Base-by-base conservation (phyloP, 1,140 invertebrate genomes). In the Magallana ariakensis region DNA sequence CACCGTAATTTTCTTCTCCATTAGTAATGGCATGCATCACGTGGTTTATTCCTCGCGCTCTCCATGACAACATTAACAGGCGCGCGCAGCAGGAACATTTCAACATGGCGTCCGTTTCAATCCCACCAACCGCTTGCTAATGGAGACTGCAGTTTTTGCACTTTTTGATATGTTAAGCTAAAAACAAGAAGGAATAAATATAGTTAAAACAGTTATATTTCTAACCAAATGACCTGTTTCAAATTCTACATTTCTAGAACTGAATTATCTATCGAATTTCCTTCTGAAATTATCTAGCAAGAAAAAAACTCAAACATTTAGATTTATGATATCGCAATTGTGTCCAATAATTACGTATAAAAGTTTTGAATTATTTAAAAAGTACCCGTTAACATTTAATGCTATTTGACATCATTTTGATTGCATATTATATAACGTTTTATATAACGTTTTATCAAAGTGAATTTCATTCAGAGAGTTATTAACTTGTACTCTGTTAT, bases 1-100 rank as follows among this genome's bases (percentile, higher is more conserved):
- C 66, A 75, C 8, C 66, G 22, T 33, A 75, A 75, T 75, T 75
- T 75, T 75, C 66, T 75, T 75, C 66, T 26, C 66, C 66, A 75
- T 75, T 75, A 75, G 66, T 75, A 26, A 75, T 11, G 66, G 66
- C 22, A 75, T 26, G 66, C 66, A 22, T 75, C 66, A 75, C 66
- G 66, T 75, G 66, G 66, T 75, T 13, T 13, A 11, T 26, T 19
- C 26, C 66, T 75, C 66, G 10, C 22, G 26, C 66, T 75, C 66
- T 75, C 66, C 66, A 75, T 75, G 66, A 75, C 66, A 75, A 75
- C 66, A 75, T 26, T 75, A 75, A 75, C 66, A 75, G 66, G 13
- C 22, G 22, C 22, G 33, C 66, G 8, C 66, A 75, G 66, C 66
- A 75, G 22, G 66, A 26, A 33, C 33, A 22, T 15, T 75, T 75